Base-by-base conservation (phyloP, 2,888 invertebrate genomes). In the Lithophane ornitopus region DNA sequence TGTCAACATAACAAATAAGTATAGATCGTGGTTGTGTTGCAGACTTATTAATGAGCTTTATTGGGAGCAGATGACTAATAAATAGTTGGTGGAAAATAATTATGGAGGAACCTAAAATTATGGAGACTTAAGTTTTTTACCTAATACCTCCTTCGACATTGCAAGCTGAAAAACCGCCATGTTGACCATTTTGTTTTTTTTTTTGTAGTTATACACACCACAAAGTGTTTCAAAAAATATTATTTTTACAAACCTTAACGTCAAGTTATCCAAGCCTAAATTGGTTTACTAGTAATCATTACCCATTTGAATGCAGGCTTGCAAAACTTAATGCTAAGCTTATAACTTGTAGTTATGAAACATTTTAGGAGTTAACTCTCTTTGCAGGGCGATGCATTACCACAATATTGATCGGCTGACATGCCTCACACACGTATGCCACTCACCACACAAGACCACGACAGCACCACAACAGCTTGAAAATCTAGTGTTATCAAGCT, bases 321-420 rank as follows among this genome's bases (percentile, higher is more conserved):
- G 12, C 7, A 1, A 11, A 28, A 26, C 7, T n/a, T n/a, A 22
- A 59, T 46, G 11, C 26, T 28, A n/a, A 34, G 22, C 6, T 22
- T 54, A 22, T 71, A 6, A 34, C 4, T 6, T 41, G 34, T 22
- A 46, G 26, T 41, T n/a, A 19, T 56, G 16, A 26, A 66, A 58
- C 52, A 2, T 26, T 1, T 22, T 26, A 44, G 39, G 28, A 26
- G 34, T 34, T 72, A 62, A 34, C 62, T n/a, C 26, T 44, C 26
- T 44, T 74, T 68, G 61, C 72, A 71, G 67, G 66, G 73, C 66
- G 52, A 56, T 76, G 74, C 73, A 81, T 75, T 70, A 69, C 67
- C 62, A 62, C 61, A 70, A 39, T 81, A 84, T 81, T 75, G 85
- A 84, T 81, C 81, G 72, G 39, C 19, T 69, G 73, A 46, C 61